These are phyloP conservation scores for Drosophila monieri DNA, from an alignment of 2,888 invertebrate species.

Conservation along the genomic window DNA sequence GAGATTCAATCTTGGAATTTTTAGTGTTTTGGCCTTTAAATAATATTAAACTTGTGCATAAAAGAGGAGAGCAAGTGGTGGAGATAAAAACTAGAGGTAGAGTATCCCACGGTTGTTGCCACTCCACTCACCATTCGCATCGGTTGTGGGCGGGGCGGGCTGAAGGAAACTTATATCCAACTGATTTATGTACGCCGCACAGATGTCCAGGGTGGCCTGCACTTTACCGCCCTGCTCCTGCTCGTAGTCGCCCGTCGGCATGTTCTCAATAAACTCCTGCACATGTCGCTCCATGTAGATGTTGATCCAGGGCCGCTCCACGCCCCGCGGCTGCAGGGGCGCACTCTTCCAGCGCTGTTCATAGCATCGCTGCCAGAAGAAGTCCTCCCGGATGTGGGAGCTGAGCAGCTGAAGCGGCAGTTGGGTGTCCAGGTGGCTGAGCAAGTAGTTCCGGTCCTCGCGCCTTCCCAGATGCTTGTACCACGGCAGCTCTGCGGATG, in stretches of 20 bases:
- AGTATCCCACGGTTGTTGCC: slow-evolving; percentile 7
- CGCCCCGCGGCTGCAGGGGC: slow-evolving; percentile 50
- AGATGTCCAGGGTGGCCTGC: slow-evolving; percentile 81
- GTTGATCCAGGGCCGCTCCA: slow-evolving; percentile 80
- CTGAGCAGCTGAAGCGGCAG: slow-evolving; percentile 81
- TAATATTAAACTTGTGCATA: too few species aligned
- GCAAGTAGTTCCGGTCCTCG: slow-evolving; percentile 82
- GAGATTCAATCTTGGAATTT: background rate
- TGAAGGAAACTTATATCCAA: slow-evolving; percentile 82
- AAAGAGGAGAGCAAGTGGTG: too few species aligned
- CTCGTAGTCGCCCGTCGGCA: slow-evolving; percentile 82
- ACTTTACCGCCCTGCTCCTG: slow-evolving; percentile 81
- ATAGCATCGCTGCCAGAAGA: slow-evolving; percentile 83
- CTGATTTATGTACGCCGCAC: slow-evolving; percentile 82
- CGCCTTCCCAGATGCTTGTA: slow-evolving; percentile 74
- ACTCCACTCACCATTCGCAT: slow-evolving; percentile 65
- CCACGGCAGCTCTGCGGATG: slow-evolving; percentile 77
- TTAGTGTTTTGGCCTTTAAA: background rate
- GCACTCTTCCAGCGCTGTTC: slow-evolving; percentile 80
- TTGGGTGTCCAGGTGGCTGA: slow-evolving; percentile 81
- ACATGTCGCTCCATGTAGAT: slow-evolving; percentile 84
- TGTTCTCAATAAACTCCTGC: slow-evolving; percentile 83
- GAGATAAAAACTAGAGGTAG: background rate
- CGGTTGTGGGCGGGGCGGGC: slow-evolving; percentile 74
- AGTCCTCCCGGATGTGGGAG: slow-evolving; percentile 80